Evolutionary conservation across 1,140 invertebrate species (phyloP).

Genomic region (Drosophila nannoptera): DNA sequence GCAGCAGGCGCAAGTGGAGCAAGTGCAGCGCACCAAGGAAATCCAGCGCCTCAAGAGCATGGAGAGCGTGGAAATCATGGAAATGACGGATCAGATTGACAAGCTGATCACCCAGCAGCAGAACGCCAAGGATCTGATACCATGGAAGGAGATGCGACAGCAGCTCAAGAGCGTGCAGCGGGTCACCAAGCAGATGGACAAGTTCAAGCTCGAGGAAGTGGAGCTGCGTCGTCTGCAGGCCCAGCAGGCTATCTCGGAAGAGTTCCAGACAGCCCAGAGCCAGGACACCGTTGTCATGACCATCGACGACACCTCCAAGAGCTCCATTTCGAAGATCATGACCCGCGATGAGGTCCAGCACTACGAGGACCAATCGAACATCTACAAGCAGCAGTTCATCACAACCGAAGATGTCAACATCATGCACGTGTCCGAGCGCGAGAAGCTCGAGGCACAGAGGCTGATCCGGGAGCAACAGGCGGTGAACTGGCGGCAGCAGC

Average conservation of each 20-base stretch:
- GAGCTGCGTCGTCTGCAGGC: constrained; percentile 64
- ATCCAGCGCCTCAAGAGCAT: constrained; percentile 75
- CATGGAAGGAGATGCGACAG: constrained; percentile 78
- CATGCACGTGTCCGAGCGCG: constrained; percentile 67
- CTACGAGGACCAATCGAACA: constrained; percentile 62
- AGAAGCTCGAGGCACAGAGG: constrained; percentile 68
- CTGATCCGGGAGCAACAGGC: constrained; percentile 63
- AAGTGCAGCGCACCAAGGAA: constrained; percentile 61
- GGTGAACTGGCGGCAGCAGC: constrained; percentile 69
- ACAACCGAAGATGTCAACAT: constrained; percentile 75
- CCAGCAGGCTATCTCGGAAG: constrained; percentile 55
- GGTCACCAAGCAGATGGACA: constrained; percentile 75
- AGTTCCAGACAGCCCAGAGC: constrained; percentile 42
- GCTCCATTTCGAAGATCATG: constrained; percentile 68
- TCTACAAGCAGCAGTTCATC: constrained; percentile 66
- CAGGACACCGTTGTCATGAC: constrained; percentile 54
- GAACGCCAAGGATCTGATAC: constrained; percentile 66
- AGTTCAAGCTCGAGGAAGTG: constrained; percentile 77
- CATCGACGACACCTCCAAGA: constrained; percentile 70
- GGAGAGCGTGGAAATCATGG: constrained; percentile 78
- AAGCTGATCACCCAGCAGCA: constrained; percentile 69
- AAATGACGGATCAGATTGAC: constrained; percentile 77
- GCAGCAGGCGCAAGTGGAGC: constrained; percentile 62
- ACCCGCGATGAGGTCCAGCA: constrained; percentile 60
- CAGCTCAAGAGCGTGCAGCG: constrained; percentile 74